These are phyloP conservation scores for Peromyscus eremicus DNA, from an alignment of 2,797 vertebrate species.

Conservation along the genomic window DNA sequence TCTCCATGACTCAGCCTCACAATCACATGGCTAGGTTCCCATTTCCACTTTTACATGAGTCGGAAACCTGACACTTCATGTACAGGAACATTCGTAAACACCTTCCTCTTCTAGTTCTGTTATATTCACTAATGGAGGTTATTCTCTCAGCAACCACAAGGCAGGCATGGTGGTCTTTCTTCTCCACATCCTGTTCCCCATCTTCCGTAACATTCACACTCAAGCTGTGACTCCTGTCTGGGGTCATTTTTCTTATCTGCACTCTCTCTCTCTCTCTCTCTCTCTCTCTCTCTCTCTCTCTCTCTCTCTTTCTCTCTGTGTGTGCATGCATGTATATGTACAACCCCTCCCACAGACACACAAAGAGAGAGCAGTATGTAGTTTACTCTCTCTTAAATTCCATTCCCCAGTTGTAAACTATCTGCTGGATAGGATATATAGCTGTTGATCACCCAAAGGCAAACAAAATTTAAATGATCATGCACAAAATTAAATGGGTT, in stretches of 20 bases:
- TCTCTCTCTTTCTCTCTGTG: too few species aligned
- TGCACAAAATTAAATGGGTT: not conserved
- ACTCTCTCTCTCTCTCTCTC: not conserved
- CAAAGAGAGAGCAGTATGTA: not conserved
- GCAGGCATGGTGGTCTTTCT: not conserved
- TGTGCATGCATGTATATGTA: too few species aligned
- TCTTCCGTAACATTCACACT: not conserved
- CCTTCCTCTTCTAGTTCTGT: not conserved
- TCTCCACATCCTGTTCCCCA: not conserved
- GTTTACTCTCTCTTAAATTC: not conserved
- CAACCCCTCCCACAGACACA: not conserved
- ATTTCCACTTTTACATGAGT: not conserved
- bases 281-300: not conserved
- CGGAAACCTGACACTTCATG: not conserved
- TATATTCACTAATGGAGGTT: not conserved
- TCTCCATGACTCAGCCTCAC: not conserved
- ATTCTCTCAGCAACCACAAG: not conserved
- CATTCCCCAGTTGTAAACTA: not conserved
- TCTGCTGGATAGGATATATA: not conserved
- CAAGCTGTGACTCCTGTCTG: not conserved
- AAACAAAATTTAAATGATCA: constrained; percentile 13
- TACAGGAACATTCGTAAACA: not conserved
- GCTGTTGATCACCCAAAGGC: not conserved
- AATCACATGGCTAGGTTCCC: not conserved
- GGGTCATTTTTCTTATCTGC: not conserved